Percentiles rank a stretch among this genome's conserved stretches.
phyloP scores from a whole-genome alignment of 2,113 vertebrate species.

The Nothoprocta pentlandii region DNA sequence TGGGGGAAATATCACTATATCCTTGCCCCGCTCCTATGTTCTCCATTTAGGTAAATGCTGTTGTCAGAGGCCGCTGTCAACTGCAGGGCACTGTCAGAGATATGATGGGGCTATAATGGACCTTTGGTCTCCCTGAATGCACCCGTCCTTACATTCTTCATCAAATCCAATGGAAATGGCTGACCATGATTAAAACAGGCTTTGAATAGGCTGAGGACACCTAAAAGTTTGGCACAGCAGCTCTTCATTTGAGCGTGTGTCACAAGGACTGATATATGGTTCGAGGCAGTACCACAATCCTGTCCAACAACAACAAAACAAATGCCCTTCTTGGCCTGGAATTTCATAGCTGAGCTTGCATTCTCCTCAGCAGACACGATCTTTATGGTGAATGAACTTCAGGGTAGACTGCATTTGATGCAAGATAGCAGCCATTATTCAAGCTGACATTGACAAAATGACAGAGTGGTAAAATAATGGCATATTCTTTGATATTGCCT shows the following conservation, averaged over 20 bases:
- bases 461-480: conserved; percentile 62
- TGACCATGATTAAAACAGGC: not conserved
- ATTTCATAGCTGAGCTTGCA: conserved; percentile 69
- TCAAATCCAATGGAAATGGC: not conserved
- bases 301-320: conserved; percentile 23
- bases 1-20: not conserved
- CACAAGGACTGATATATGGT: conserved; percentile 19
- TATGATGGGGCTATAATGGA: not conserved
- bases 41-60: not conserved
- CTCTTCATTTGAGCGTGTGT: not conserved
- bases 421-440: conserved; percentile 70
- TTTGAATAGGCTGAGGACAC: not conserved
- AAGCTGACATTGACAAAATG: conserved; percentile 72
- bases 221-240: not conserved
- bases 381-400: conserved; percentile 68
- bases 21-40: not conserved
- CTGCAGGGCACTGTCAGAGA: not conserved
- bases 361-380: conserved; percentile 4
- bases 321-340: conserved; percentile 23
- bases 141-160: not conserved
- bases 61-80: not conserved
- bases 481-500: conserved; percentile 61
- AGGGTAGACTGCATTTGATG: conserved; percentile 72
- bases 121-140: not conserved
- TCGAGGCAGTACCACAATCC: not conserved